These are phyloP conservation scores for Eumaeus atala DNA, from an alignment of 1,140 invertebrate genomes.

Conservation along the genomic window DNA sequence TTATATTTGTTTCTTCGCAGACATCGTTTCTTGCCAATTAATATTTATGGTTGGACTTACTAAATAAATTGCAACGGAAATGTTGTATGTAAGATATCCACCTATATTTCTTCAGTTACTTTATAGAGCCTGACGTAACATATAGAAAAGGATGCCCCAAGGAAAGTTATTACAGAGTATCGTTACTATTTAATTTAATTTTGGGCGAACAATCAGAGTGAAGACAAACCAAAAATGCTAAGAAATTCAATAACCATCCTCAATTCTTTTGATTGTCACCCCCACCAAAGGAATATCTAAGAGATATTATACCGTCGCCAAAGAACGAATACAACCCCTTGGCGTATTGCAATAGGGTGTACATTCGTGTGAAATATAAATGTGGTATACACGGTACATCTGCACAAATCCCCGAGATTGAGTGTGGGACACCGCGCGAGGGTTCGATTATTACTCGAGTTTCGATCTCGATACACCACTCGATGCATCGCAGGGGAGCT, in stretches of 20 bases:
- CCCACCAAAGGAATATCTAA: slow-evolving; percentile 37
- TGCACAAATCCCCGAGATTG: slow-evolving; percentile 62
- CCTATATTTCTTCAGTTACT: too few relatives aligned
- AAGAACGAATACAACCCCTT: slow-evolving; percentile 11
- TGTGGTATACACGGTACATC: slow-evolving; percentile 24
- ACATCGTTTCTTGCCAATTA: too few relatives aligned
- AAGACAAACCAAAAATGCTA: slow-evolving; percentile 62
- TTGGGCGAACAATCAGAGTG: slow-evolving; percentile 29
- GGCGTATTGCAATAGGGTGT: slow-evolving; percentile 20
- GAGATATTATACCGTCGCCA: slow-evolving; percentile 26
- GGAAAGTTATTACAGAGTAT: neutral
- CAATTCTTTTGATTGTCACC: slow-evolving; percentile 64
- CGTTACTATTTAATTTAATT: slow-evolving; percentile 15
- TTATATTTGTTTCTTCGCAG: too few relatives aligned
- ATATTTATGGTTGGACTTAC: too few relatives aligned
- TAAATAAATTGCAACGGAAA: too few relatives aligned
- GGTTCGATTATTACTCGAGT: slow-evolving; percentile 66
- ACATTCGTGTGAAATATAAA: slow-evolving; percentile 26
- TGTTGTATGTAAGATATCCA: too few relatives aligned
- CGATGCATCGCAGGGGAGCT: slow-evolving; percentile 54
- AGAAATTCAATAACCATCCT: slow-evolving; percentile 66
- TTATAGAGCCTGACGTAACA: too few relatives aligned
- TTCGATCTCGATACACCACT: slow-evolving; percentile 58
- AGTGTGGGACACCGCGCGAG: slow-evolving; percentile 56
- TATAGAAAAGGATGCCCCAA: too few relatives aligned